phyloP scores from a whole-genome alignment of 2,113 vertebrate genomes.

The Campylorhamphus procurvoides region DNA sequence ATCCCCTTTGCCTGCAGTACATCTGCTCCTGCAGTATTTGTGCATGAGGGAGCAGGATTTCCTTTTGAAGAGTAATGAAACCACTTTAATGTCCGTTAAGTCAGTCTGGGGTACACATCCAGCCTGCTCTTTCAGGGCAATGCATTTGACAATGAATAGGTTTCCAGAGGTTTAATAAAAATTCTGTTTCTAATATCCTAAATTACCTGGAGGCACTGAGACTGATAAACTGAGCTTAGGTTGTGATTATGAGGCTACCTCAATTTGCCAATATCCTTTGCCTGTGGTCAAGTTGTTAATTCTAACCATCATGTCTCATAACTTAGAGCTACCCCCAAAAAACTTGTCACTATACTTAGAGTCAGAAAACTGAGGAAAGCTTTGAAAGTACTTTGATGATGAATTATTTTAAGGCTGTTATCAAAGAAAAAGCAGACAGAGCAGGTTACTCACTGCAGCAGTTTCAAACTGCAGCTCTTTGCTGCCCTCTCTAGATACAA shows the following conservation, averaged over 20 bases:
- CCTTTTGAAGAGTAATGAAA: background rate
- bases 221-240: background rate
- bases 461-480: constrained; percentile 67
- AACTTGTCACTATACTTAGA: background rate
- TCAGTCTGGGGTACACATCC: background rate
- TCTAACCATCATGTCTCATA: background rate
- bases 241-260: background rate
- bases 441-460: background rate
- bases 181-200: constrained; percentile 43
- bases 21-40: background rate
- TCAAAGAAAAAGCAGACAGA: background rate
- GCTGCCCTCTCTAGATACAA: constrained; percentile 75
- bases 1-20: background rate
- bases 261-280: background rate
- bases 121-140: background rate
- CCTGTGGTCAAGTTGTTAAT: constrained; percentile 7
- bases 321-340: background rate
- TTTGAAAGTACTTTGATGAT: background rate
- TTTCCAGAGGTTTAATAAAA: constrained; percentile 48
- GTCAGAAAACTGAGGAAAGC: background rate
- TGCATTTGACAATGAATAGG: background rate
- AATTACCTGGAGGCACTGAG: constrained; percentile 9
- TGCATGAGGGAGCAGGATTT: background rate
- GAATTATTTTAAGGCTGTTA: background rate
- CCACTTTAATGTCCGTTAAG: background rate